Evolutionary conservation across 2,797 vertebrate species (phyloP).

Genomic region (Delichon dasypus): DNA sequence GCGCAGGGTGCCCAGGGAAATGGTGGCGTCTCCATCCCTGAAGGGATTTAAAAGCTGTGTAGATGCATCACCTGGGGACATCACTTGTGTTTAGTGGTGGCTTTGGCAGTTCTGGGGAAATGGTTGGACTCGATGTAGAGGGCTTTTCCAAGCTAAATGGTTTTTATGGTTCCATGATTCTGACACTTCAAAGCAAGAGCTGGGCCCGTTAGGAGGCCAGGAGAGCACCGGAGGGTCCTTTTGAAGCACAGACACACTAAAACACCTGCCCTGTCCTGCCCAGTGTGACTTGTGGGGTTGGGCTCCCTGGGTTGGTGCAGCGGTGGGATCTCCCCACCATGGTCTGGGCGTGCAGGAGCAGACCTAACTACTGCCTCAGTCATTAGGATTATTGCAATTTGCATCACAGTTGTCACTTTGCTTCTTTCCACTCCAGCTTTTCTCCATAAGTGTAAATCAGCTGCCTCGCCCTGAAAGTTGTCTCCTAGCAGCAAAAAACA

Average conservation of each 20-base stretch:
- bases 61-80: not conserved
- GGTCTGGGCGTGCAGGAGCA: not conserved
- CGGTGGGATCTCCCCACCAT: not conserved
- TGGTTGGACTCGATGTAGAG: not conserved
- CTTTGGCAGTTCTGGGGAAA: not conserved
- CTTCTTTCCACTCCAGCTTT: not conserved
- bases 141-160: not conserved
- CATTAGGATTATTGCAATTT: not conserved
- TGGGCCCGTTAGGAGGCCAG: not conserved
- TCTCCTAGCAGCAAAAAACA: conserved; percentile 44
- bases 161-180: not conserved
- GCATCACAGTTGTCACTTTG: not conserved
- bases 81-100: not conserved
- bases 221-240: not conserved
- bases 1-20: not conserved
- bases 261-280: not conserved
- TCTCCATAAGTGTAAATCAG: not conserved
- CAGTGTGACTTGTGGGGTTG: not conserved
- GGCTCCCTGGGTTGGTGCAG: not conserved
- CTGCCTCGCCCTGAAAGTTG: not conserved
- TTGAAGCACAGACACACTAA: not conserved
- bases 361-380: not conserved
- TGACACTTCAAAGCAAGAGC: not conserved
- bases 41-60: not conserved
- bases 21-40: not conserved